A percentile compares a stretch with the other conserved stretches of the same genome.
These are phyloP conservation scores for Zeus faber DNA, from an alignment of 2,113 vertebrate species.

Conservation along the genomic window DNA sequence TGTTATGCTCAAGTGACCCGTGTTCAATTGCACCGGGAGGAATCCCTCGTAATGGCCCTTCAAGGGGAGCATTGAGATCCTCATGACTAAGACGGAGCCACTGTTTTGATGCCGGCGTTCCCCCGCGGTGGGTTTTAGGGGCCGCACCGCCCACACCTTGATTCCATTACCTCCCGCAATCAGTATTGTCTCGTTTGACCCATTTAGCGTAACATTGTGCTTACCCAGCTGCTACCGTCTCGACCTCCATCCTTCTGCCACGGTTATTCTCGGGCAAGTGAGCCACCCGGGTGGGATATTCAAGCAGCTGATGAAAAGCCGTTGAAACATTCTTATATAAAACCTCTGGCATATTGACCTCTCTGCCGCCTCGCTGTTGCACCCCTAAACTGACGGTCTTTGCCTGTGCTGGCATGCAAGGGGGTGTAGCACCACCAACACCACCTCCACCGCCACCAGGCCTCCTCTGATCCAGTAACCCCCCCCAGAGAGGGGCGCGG, in stretches of 20 bases:
- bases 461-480: too few species aligned
- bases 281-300: too few species aligned
- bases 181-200: constrained; percentile 62
- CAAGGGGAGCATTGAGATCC: constrained; percentile 49
- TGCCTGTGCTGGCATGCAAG: constrained; percentile 31
- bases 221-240: constrained; percentile 60
- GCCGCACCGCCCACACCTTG: constrained; percentile 54
- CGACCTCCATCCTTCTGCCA: too few species aligned
- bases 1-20: constrained; percentile 23
- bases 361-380: too few species aligned
- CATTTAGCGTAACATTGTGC: constrained; percentile 66
- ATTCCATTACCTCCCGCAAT: constrained; percentile 54
- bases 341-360: too few species aligned
- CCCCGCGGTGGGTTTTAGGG: constrained; percentile 13
- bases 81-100: constrained; percentile 28
- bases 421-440: too few species aligned
- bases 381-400: too few species aligned
- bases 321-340: too few species aligned
- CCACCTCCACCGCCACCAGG: too few species aligned
- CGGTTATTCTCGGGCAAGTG: too few species aligned
- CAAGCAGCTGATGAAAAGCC: too few species aligned
- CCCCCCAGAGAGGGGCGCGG: constrained; percentile 8
- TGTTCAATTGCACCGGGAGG: constrained; percentile 13
- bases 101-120: background rate
- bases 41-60: constrained; percentile 40